Evolutionary conservation across 2,888 invertebrate species (phyloP), one percentile per base, ranked within the genome.

Genomic region (Mesorhabditis sp.): DNA sequence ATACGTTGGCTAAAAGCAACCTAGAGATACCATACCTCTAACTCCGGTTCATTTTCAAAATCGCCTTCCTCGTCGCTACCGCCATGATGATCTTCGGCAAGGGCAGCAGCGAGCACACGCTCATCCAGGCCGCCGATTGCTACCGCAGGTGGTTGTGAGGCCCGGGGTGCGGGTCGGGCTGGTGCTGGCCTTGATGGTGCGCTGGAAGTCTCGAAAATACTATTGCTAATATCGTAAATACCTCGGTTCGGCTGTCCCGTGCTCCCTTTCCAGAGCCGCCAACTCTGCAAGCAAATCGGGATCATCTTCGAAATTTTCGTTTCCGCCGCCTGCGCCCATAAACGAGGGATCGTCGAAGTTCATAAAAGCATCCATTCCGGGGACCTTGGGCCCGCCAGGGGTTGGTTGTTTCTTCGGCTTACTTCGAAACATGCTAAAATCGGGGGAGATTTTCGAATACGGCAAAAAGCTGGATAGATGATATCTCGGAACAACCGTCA

Each of bases 261-360:
- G 73, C 41, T 76, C 76, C n/a, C 69, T 73, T 58, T 79, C 74
- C 61, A 80, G 73, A 6, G 78, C 78, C 42, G 75, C 70, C 41
- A 80, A 62, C 66, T 80, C 80, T 28, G 80, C 80, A 15, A 80
- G 68, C 64, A 80, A 61, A 61, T 80, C 80, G 10, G 70, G 74
- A 68, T 80, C 80, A 13, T 76, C 76, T 65, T 80, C 80, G 43
- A 78, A 45, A 66, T 78, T 50, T 50, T 50, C 6, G 6, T 10
- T 10, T 13, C 13, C 50, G 13, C 50, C 13, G 50, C 50, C 50
- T 10, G 6, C 7, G 6, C 50, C 50, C 50, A 50, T 50, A n/a
- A n/a, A n/a, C 13, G 50, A 50, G 13, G 50, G 7, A 6, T 50
- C 50, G 13, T 50, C 50, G 13, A 50, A 50, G 50, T 50, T 50